Base-by-base conservation (phyloP, 2,113 vertebrate species). In the Mormyrus lacerda region DNA sequence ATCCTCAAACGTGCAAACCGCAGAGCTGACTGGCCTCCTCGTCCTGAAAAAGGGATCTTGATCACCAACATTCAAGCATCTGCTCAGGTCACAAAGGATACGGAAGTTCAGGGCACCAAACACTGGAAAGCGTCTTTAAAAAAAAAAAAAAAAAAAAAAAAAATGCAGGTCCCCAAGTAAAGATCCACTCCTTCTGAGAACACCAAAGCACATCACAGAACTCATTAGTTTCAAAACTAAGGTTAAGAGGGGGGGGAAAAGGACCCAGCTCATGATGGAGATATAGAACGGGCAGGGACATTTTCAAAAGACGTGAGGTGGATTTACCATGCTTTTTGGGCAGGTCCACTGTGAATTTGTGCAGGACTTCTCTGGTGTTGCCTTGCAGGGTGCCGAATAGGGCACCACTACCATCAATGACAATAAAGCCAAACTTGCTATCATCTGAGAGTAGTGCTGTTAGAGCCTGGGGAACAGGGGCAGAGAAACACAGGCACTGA, bases 331-430 rank as follows among this genome's bases (percentile, higher is more conserved):
- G 98, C 94, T 99, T 99, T 95, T 99, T 99, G 95, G 98, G 98
- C 92, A 99, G 96, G 95, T 99, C 98, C 96, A 99, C 98, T 91
- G 98, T 99, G 96, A 99, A 99, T 94, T 99, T 99, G 96, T 99
- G 98, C 93, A 99, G 95, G 92, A 99, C 98, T 95, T 99, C 98
- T 93, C 98, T 96, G 85, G 98, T 99, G 95, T 99, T 99, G 94
- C 98, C 98, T 95, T 99, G 98, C 89, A 99, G 97, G 4, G 98
- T 99, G 92, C 98, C 98, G 91, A 99, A 99, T 92, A 99, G 97
- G 27, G 98, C 98, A 89, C 98, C 98, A 19, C 98, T 99, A 85
- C 98, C 98, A 88, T 99, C 98, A 93, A 99, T 99, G 94, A 99
- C 98, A 91, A 99, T 99, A 91, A 99, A 99, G 91, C 98, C 98